Percentiles rank a stretch among this genome's conserved stretches.
Evolutionary conservation across 2,113 vertebrate genomes (phyloP).

Genomic region (Sorex araneus): DNA sequence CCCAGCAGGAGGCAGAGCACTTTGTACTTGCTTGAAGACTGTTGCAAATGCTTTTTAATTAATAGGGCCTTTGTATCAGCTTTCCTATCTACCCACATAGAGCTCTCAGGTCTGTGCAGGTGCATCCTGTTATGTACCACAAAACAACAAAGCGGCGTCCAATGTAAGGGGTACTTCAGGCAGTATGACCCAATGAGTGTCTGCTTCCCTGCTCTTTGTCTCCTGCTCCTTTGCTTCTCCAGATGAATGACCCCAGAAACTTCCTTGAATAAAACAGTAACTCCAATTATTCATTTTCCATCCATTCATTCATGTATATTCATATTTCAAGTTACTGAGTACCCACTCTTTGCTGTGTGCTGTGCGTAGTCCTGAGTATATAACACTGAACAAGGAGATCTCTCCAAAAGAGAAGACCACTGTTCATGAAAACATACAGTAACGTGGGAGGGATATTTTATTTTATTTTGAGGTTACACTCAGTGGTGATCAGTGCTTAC

Average conservation of each 20-base stretch:
- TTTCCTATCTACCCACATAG: conserved; percentile 69
- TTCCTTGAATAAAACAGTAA: conserved; percentile 35
- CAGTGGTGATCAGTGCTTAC: too few species aligned
- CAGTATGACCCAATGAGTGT: not conserved
- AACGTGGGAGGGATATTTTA: not conserved
- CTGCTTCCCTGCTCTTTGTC: conserved; percentile 12
- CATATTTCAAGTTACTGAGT: not conserved
- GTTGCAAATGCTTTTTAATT: conserved; percentile 78
- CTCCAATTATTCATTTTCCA: not conserved
- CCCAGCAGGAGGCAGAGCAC: conserved; percentile 18
- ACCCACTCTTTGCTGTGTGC: not conserved
- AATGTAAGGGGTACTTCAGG: conserved; percentile 55
- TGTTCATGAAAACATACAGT: conserved; percentile 15
- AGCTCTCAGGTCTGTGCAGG: conserved; percentile 64
- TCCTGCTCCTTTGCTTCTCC: conserved; percentile 30
- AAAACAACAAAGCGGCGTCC: conserved; percentile 61
- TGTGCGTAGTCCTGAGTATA: not conserved
- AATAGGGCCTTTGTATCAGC: conserved; percentile 70
- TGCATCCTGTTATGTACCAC: conserved; percentile 77
- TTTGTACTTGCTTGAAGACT: conserved; percentile 60
- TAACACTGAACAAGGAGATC: not conserved
- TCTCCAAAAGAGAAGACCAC: not conserved
- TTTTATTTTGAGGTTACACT: too few species aligned
- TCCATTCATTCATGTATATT: not conserved
- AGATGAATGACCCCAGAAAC: conserved; percentile 24